Evolutionary conservation across 2,888 invertebrate genomes (phyloP).

Genomic region (Drosophila cracens): DNA sequence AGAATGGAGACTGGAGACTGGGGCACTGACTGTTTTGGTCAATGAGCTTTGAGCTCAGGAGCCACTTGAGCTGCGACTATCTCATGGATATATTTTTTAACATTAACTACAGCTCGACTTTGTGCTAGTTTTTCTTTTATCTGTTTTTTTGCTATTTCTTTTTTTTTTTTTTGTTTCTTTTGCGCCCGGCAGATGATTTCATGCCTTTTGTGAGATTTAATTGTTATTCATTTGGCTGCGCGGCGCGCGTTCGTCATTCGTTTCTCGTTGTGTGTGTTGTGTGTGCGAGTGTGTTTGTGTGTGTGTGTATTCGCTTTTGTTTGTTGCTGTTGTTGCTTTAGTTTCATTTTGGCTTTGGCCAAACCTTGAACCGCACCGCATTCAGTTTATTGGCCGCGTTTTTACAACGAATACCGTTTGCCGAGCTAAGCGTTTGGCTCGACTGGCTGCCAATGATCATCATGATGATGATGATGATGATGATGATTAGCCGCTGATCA

Average conservation of each 20-base stretch:
- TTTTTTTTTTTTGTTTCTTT: constrained; percentile 35
- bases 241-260: constrained; percentile 57
- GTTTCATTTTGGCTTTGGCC: constrained; percentile 80
- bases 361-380: constrained; percentile 82
- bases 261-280: constrained; percentile 38
- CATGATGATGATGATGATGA: constrained; percentile 23
- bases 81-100: constrained; percentile 56
- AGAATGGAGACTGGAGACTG: constrained; percentile 29
- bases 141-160: constrained; percentile 3
- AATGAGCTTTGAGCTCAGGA: constrained; percentile 69
- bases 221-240: constrained; percentile 74
- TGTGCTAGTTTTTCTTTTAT: constrained; percentile 64
- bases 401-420: constrained; percentile 83
- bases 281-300: not conserved
- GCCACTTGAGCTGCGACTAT: constrained; percentile 25
- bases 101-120: constrained; percentile 58
- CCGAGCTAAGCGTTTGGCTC: constrained; percentile 59
- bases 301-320: constrained; percentile 15
- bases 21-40: constrained; percentile 70
- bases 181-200: constrained; percentile 74
- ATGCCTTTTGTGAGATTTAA: constrained; percentile 79
- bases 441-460: constrained; percentile 42
- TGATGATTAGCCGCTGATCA: constrained; percentile 41
- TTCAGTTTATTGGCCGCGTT: constrained; percentile 83
- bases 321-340: constrained; percentile 66